These are phyloP conservation scores for Hirtodrosophila cameraria DNA, from an alignment of 2,888 invertebrate genomes.

Conservation along the genomic window DNA sequence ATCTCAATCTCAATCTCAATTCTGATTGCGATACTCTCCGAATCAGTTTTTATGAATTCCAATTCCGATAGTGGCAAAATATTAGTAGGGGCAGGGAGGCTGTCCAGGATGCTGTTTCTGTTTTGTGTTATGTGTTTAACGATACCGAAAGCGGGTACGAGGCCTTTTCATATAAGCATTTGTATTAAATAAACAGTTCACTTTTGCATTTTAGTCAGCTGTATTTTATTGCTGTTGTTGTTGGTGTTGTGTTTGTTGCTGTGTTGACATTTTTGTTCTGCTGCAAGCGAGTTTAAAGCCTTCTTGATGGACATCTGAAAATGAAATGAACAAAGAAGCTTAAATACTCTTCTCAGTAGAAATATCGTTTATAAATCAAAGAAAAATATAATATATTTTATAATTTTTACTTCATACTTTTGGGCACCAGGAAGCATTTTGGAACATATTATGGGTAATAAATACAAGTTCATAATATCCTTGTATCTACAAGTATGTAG, in stretches of 20 bases:
- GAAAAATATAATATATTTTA: background rate
- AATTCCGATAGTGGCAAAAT: background rate
- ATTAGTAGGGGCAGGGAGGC: background rate
- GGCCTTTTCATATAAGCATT: conserved; percentile 51
- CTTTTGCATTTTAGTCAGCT: conserved; percentile 49
- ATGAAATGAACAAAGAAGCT: conserved; percentile 23
- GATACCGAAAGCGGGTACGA: conserved; percentile 30
- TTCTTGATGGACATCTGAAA: conserved; percentile 59
- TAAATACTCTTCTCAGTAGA: conserved; percentile 15
- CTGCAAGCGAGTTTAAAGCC: conserved; percentile 50
- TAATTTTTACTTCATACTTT: background rate
- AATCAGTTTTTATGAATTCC: background rate
- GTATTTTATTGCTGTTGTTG: conserved; percentile 37
- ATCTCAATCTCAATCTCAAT: conserved; percentile 18
- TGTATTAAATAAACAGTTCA: conserved; percentile 67
- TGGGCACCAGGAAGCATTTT: too few relatives aligned
- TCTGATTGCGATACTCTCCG: conserved; percentile 11
- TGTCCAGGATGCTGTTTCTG: conserved; percentile 49
- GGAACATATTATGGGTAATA: too few relatives aligned
- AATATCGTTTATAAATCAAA: background rate
- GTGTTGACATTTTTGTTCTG: conserved; percentile 21
- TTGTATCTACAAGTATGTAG: too few relatives aligned
- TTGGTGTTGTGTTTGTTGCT: conserved; percentile 11
- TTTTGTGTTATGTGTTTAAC: conserved; percentile 57
- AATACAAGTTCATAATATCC: too few relatives aligned